Percentiles rank a stretch among this genome's conserved stretches.
phyloP scores from a whole-genome alignment of 2,113 vertebrate species.

The Passer domesticus region DNA sequence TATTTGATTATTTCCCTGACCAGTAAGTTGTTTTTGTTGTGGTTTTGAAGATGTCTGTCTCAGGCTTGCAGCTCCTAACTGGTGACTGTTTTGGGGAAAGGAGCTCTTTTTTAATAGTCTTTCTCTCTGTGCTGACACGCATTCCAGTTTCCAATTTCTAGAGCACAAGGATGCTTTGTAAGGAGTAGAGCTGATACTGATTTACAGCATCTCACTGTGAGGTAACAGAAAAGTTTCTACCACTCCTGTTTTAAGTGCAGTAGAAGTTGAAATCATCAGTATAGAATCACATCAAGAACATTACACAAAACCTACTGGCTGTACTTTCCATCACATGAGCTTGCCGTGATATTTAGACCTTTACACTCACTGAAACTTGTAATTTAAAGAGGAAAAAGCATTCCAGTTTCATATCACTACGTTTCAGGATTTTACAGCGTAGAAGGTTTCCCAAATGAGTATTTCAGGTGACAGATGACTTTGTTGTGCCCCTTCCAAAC shows the following conservation, averaged over 20 bases:
- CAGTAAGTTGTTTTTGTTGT: not conserved
- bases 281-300: not conserved
- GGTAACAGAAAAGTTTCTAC: not conserved
- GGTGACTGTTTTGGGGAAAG: not conserved
- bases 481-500: not conserved
- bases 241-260: not conserved
- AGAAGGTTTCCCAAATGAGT: not conserved
- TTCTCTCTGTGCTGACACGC: not conserved
- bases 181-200: not conserved
- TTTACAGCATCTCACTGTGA: not conserved
- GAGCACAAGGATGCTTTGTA: not conserved
- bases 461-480: slow-evolving; percentile 35
- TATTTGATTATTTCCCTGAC: not conserved
- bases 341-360: not conserved
- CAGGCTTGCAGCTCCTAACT: not conserved
- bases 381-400: not conserved
- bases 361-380: not conserved
- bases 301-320: not conserved
- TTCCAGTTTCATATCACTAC: not conserved
- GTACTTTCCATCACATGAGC: not conserved
- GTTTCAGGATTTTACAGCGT: slow-evolving; percentile 8
- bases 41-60: not conserved
- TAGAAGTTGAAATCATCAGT: not conserved
- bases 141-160: not conserved
- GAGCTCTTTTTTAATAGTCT: not conserved